Evolutionary conservation across 2,888 invertebrate genomes (phyloP).

Genomic region (Troides aeacus): DNA sequence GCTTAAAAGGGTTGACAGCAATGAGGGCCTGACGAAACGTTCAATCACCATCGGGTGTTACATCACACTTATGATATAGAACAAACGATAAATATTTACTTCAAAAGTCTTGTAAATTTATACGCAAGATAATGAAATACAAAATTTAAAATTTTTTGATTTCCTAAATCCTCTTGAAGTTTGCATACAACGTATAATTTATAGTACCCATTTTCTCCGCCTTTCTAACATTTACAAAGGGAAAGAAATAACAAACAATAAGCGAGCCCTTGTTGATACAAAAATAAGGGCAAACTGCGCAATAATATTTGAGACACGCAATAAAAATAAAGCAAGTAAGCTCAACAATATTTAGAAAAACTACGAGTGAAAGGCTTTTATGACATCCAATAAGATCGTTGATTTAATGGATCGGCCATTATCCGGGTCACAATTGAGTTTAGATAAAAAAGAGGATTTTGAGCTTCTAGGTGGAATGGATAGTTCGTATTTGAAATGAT

Average conservation of each 20-base stretch:
- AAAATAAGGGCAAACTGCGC: constrained; percentile 9
- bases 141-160: neutral
- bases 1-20: too few species aligned
- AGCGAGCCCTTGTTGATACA: constrained; percentile 1
- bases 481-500: constrained; percentile 15
- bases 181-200: too few species aligned
- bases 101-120: neutral
- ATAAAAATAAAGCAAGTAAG: constrained; percentile 20
- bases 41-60: too few species aligned
- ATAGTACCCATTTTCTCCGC: neutral
- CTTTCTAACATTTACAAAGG: neutral
- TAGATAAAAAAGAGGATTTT: constrained; percentile 26
- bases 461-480: constrained; percentile 15
- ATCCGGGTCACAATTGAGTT: constrained; percentile 27
- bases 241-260: constrained; percentile 7
- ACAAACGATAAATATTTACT: too few species aligned
- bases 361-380: constrained; percentile 10
- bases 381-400: constrained; percentile 23
- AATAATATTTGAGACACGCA: constrained; percentile 18
- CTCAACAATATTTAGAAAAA: constrained; percentile 24
- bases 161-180: too few species aligned
- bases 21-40: too few species aligned
- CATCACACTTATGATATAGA: too few species aligned
- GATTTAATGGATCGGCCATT: constrained; percentile 28
- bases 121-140: neutral